Evolutionary conservation across 1,140 invertebrate species (phyloP).

Genomic region (Bactericera cockerelli): DNA sequence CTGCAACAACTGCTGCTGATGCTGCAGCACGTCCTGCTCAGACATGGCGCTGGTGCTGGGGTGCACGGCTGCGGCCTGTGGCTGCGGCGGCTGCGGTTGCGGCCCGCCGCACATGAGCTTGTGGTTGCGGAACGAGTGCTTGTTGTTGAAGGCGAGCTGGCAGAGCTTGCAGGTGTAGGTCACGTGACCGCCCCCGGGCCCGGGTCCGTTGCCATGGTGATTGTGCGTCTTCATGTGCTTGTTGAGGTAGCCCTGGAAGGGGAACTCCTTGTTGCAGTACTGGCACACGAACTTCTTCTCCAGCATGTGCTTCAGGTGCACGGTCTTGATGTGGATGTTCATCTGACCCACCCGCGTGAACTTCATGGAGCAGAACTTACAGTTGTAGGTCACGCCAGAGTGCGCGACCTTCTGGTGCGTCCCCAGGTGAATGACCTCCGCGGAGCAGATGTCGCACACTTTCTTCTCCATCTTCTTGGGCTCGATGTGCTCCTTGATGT

Average conservation of each 20-base stretch:
- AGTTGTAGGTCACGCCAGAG: background rate
- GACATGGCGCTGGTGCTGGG: too few species aligned
- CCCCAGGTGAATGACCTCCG: background rate
- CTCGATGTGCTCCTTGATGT: background rate
- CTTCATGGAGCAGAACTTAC: conserved; percentile 1
- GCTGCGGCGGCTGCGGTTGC: too few species aligned
- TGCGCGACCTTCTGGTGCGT: background rate
- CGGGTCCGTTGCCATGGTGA: background rate
- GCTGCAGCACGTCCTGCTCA: too few species aligned
- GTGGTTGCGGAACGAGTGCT: background rate
- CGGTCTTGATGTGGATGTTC: background rate
- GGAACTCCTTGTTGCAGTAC: background rate
- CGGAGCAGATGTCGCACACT: background rate
- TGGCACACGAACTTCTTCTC: background rate
- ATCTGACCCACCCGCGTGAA: background rate
- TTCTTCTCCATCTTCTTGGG: background rate
- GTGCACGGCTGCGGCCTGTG: too few species aligned
- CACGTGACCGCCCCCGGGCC: background rate
- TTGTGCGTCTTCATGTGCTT: conserved; percentile 1
- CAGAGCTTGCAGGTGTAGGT: background rate
- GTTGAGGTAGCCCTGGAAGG: background rate
- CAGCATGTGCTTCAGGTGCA: background rate
- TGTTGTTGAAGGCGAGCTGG: background rate
- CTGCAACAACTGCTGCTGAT: too few species aligned
- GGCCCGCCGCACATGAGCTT: too few species aligned